Percentiles rank a stretch among this genome's conserved stretches.
phyloP scores from a whole-genome alignment of 2,797 vertebrate species.

The Chrosomus eos region DNA sequence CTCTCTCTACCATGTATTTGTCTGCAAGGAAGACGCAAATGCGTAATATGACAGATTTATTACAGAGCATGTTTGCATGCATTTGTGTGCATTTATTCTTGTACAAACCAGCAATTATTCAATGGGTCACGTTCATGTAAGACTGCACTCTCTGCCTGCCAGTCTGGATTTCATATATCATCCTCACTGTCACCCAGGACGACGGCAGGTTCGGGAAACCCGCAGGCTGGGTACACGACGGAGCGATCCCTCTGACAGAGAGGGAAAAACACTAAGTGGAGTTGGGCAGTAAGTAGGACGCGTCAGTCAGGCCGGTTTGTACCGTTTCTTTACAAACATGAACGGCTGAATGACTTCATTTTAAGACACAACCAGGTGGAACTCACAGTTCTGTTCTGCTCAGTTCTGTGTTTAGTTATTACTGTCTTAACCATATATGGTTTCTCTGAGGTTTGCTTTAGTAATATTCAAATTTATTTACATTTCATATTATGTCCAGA shows the following conservation, averaged over 20 bases:
- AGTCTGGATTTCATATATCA: slow-evolving; percentile 1
- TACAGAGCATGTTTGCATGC: slow-evolving; percentile 11
- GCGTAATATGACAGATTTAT: slow-evolving; percentile 17
- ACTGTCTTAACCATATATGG: background rate
- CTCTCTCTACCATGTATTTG: background rate
- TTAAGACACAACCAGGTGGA: background rate
- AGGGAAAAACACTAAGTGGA: slow-evolving; percentile 5
- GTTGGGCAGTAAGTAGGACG: background rate
- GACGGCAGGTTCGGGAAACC: background rate
- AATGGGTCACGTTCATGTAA: background rate
- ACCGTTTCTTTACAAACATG: background rate
- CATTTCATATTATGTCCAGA: background rate
- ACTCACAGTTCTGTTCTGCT: background rate
- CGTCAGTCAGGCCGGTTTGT: background rate
- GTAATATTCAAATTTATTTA: background rate
- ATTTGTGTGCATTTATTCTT: slow-evolving; percentile 17
- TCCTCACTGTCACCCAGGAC: slow-evolving; percentile 1
- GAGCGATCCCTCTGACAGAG: background rate
- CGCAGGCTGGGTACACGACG: background rate
- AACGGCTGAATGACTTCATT: background rate
- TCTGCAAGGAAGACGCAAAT: slow-evolving; percentile 23
- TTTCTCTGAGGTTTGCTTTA: background rate
- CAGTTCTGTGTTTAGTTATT: background rate
- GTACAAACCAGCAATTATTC: background rate
- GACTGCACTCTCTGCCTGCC: background rate